Percentiles rank a stretch among this genome's conserved stretches.
Conservation (phyloP, 2,797 vertebrate genomes). For the Urosaurus nigricauda region DNA sequence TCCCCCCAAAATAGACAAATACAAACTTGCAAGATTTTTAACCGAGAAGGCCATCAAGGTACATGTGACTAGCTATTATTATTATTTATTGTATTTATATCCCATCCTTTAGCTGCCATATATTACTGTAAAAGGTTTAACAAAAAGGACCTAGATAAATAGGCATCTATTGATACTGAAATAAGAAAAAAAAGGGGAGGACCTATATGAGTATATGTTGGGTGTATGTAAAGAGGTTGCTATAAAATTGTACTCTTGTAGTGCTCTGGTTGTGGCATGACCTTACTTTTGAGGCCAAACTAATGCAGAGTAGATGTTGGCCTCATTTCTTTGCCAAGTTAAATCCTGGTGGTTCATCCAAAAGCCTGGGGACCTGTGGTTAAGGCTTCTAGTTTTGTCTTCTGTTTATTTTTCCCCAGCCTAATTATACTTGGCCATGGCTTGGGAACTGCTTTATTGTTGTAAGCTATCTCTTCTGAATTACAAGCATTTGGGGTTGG, state of each 20-base stretch:
- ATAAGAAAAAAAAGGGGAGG: not conserved
- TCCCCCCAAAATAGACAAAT: constrained; percentile 63
- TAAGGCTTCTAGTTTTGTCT: not conserved
- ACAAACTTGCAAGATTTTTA: constrained; percentile 64
- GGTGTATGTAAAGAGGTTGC: not conserved
- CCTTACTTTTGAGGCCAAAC: too few species aligned
- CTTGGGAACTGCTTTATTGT: too few species aligned
- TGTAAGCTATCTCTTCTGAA: too few species aligned
- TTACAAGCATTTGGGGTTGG: too few species aligned
- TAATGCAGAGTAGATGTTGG: not conserved
- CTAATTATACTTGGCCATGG: not conserved
- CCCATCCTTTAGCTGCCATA: not conserved
- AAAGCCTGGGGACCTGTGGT: not conserved
- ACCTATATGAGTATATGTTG: too few species aligned
- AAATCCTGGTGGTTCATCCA: not conserved
- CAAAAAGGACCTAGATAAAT: not conserved
- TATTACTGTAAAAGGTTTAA: not conserved
- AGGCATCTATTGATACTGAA: not conserved
- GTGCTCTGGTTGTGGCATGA: not conserved
- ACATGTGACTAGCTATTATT: constrained; percentile 12
- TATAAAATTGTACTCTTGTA: not conserved
- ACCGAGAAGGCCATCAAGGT: constrained; percentile 72
- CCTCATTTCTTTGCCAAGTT: not conserved
- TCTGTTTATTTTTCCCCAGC: not conserved
- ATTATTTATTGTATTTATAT: not conserved